A percentile compares a stretch with the other conserved stretches of the same genome.
Evolutionary conservation across 2,888 invertebrate genomes (phyloP).

Genomic region (Nycteola revayana): DNA sequence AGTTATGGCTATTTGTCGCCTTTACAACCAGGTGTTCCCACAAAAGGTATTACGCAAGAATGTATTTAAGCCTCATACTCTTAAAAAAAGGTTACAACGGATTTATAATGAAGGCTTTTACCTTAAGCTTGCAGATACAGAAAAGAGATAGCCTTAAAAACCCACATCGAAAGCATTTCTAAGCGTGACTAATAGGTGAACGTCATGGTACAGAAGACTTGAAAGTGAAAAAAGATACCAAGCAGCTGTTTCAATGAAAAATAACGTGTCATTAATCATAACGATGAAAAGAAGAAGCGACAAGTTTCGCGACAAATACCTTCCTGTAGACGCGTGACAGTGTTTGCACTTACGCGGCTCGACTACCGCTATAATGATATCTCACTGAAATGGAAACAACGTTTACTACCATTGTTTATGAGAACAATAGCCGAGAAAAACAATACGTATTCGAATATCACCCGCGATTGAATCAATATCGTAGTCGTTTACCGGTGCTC

Average conservation of each 20-base stretch:
- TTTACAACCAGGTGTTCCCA: constrained; percentile 17
- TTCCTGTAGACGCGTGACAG: constrained; percentile 52
- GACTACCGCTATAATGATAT: constrained; percentile 41
- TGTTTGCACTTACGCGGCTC: constrained; percentile 53
- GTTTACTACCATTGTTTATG: constrained; percentile 47
- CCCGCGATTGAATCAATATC: constrained; percentile 43
- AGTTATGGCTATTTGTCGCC: constrained; percentile 13
- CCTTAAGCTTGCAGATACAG: constrained; percentile 39
- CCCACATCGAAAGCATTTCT: constrained; percentile 62
- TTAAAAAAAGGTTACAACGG: constrained; percentile 28
- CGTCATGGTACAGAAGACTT: constrained; percentile 69
- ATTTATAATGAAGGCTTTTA: constrained; percentile 31
- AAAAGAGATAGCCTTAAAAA: constrained; percentile 52
- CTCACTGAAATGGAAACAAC: constrained; percentile 42
- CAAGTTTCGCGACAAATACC: constrained; percentile 70
- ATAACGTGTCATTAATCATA: constrained; percentile 77
- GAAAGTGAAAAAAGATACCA: constrained; percentile 71
- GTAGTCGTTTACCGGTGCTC: constrained; percentile 21
- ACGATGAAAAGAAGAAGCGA: constrained; percentile 69
- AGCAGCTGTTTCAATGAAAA: constrained; percentile 77
- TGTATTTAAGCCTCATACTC: constrained; percentile 20
- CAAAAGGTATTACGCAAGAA: constrained; percentile 22
- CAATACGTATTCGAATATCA: constrained; percentile 44
- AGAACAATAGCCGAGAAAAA: constrained; percentile 46
- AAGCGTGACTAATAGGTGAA: constrained; percentile 70